Percentiles rank a stretch among this genome's conserved stretches.
Conservation (phyloP, 2,797 vertebrate genomes). For the Sciurus carolinensis region DNA sequence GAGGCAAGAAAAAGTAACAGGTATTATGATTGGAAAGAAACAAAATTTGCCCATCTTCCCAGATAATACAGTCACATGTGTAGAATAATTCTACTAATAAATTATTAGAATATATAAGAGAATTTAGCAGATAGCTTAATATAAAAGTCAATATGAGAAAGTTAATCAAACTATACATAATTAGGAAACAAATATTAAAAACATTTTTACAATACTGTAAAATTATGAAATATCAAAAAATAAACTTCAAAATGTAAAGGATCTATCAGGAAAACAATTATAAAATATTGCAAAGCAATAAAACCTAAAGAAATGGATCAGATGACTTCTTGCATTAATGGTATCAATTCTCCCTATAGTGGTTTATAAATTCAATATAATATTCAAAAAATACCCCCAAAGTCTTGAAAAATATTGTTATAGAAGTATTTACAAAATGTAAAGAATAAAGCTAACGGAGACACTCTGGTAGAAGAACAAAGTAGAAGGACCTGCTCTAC, state of each 20-base stretch:
- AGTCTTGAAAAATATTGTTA: too few species aligned
- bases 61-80: background rate
- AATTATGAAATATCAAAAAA: too few species aligned
- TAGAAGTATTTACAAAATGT: too few species aligned
- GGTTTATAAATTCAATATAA: too few species aligned
- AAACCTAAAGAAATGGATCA: background rate
- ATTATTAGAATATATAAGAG: background rate
- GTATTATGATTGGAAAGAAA: background rate
- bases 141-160: slow-evolving; percentile 7
- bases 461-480: too few species aligned
- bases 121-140: background rate
- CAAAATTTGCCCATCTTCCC: slow-evolving; percentile 11
- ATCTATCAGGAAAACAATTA: background rate
- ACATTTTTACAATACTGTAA: too few species aligned
- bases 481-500: too few species aligned
- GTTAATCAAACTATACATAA: too few species aligned
- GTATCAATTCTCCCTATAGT: background rate
- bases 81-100: background rate
- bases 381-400: too few species aligned
- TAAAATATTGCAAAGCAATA: slow-evolving; percentile 18
- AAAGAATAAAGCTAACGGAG: too few species aligned
- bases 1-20: background rate
- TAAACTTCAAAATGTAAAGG: background rate
- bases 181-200: too few species aligned
- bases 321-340: background rate